Evolutionary conservation across 2,113 vertebrate species (phyloP), one percentile per base, ranked within the genome.

Genomic region (Apodemus sylvaticus): DNA sequence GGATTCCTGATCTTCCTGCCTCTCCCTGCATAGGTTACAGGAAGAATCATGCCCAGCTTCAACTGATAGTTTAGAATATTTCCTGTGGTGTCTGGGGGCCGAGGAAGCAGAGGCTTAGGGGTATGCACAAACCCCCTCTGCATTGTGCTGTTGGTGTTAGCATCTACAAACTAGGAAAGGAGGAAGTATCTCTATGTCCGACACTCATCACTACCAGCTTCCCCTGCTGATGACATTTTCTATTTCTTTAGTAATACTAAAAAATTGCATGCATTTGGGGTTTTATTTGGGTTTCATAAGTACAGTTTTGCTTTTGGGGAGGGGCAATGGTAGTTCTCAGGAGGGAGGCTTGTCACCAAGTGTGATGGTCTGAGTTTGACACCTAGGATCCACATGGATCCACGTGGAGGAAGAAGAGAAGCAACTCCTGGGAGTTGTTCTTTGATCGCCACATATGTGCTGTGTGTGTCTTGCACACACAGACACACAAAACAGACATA

Each of bases 241-340:
- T 83, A 3, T 73, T 78, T 91, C 39, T 45, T 91, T 26, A 70
- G 12, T 62, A 86, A 62, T 74, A 31, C 76, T 64, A 55, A 70
- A 81, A 76, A 89, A 88, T 79, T 39, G 5, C 7, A 68, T 68
- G 10, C 7, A 29, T 86, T 39, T 22, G 73, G 7, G 4, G 36
- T 14, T 86, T 91, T 91, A 53, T 58, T 90, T 77, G 70, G 60
- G 2, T 31, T 95, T 77, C 62, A 51, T 42, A 85, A 68, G 34
- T 78, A 64, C n/a, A 51, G 5, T 45, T 55, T 55, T 78, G 70
- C 31, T 64, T 29, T 9, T 29, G 31, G 1, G n/a, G 62, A 22
- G 62, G 76, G 9, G 9, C 29, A 86, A 45, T 36, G 42, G 12
- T 31, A 36, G 36, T 31, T 42, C 29, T 66, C 17, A 42, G 31